Evolutionary conservation across 2,888 invertebrate species (phyloP).

Genomic region (Drosophila subquinaria): DNA sequence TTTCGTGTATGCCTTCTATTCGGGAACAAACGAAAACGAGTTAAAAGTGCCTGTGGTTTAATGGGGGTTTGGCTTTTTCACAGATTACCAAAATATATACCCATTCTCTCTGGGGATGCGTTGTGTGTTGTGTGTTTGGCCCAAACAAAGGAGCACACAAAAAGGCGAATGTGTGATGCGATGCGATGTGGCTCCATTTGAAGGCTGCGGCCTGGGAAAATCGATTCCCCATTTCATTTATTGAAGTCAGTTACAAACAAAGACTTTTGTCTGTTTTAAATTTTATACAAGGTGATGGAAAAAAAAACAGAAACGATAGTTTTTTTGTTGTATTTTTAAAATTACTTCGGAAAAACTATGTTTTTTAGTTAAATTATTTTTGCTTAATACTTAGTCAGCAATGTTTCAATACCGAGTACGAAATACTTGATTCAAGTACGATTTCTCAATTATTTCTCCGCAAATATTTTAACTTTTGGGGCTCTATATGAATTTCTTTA

Average conservation of each 20-base stretch:
- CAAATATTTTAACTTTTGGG: too few species aligned
- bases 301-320: too few species aligned
- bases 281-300: background rate
- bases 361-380: too few species aligned
- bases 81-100: constrained; percentile 75
- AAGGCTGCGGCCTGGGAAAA: constrained; percentile 57
- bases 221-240: constrained; percentile 30
- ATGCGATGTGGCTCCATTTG: constrained; percentile 60
- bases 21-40: constrained; percentile 59
- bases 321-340: too few species aligned
- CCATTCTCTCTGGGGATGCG: constrained; percentile 54
- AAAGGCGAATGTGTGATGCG: constrained; percentile 54
- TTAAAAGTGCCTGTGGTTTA: constrained; percentile 74
- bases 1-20: constrained; percentile 63
- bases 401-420: too few species aligned
- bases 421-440: too few species aligned
- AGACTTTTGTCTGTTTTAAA: constrained; percentile 7
- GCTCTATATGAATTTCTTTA: too few species aligned
- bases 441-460: too few species aligned
- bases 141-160: constrained; percentile 54
- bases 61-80: constrained; percentile 80
- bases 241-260: constrained; percentile 41
- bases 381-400: too few species aligned
- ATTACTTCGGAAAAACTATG: too few species aligned
- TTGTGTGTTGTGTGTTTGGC: constrained; percentile 9